Conservation (phyloP, 2,113 vertebrate species). For the Dipodomys stephensi region DNA sequence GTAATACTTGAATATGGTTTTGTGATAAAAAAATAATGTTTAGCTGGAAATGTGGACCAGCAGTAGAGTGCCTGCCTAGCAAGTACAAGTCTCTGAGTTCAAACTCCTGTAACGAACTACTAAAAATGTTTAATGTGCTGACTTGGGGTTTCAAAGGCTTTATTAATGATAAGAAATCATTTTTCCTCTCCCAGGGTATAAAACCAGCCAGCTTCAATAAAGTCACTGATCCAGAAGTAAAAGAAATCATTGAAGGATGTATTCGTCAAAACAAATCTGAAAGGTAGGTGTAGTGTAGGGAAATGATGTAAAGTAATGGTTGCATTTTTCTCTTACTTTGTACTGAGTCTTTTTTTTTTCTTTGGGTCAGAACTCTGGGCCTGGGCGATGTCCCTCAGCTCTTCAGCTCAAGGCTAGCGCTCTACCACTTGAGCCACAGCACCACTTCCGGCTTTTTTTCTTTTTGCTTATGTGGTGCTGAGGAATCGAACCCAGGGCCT, state of each 20-base stretch:
- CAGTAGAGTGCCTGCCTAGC: too few relatives aligned
- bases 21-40: conserved; percentile 43
- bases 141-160: conserved; percentile 47
- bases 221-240: conserved; percentile 96
- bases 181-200: conserved; percentile 90
- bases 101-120: too few relatives aligned
- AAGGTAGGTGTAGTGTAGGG: conserved; percentile 86
- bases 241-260: conserved; percentile 97
- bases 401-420: too few relatives aligned
- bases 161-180: conserved; percentile 41
- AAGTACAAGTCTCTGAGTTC: too few relatives aligned
- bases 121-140: conserved; percentile 5
- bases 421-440: too few relatives aligned
- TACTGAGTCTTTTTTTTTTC: not conserved
- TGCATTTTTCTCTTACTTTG: conserved; percentile 57
- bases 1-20: conserved; percentile 44
- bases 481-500: too few relatives aligned
- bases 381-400: too few relatives aligned
- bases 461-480: too few relatives aligned
- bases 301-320: conserved; percentile 16
- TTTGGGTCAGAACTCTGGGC: too few relatives aligned
- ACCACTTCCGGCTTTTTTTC: too few relatives aligned
- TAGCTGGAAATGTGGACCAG: not conserved
- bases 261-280: conserved; percentile 95
- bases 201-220: conserved; percentile 97